Evolutionary conservation across 2,888 invertebrate genomes (phyloP).

Genomic region (Lampropteryx suffumata): DNA sequence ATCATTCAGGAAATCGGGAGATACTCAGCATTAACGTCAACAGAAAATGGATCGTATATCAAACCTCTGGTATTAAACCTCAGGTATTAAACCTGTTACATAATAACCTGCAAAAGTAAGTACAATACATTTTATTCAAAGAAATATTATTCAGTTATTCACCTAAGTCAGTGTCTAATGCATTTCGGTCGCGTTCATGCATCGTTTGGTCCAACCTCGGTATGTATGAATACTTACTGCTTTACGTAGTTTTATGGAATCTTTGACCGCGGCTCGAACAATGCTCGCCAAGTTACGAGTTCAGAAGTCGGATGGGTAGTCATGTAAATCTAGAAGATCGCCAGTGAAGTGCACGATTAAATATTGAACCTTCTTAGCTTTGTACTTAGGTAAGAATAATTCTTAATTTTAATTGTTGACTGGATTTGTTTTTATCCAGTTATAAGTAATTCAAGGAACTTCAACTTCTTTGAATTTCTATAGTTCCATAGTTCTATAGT

Average conservation of each 20-base stretch:
- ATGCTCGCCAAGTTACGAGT: slow-evolving; percentile 25
- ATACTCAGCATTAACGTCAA: too few species aligned
- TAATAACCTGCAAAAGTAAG: too few species aligned
- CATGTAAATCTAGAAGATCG: slow-evolving; percentile 11
- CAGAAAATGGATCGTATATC: too few species aligned
- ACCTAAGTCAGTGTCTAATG: slow-evolving; percentile 2
- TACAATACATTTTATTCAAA: too few species aligned
- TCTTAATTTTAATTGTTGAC: background rate
- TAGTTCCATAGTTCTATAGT: too few species aligned
- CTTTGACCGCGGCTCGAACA: slow-evolving; percentile 25
- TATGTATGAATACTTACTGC: slow-evolving; percentile 14
- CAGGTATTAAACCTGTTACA: too few species aligned
- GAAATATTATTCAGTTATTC: background rate
- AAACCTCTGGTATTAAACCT: too few species aligned
- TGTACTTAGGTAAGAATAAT: background rate
- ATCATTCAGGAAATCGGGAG: too few species aligned
- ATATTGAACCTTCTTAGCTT: background rate
- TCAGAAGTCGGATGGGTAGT: slow-evolving; percentile 12
- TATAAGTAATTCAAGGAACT: too few species aligned
- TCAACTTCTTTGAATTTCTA: too few species aligned
- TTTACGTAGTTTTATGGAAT: slow-evolving; percentile 19
- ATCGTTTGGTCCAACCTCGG: slow-evolving; percentile 10
- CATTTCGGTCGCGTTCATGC: slow-evolving; percentile 20
- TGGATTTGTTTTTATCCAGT: background rate
- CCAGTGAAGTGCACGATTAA: background rate